Conservation (phyloP, 2,797 vertebrate species). For the Macropus fuliginosus region DNA sequence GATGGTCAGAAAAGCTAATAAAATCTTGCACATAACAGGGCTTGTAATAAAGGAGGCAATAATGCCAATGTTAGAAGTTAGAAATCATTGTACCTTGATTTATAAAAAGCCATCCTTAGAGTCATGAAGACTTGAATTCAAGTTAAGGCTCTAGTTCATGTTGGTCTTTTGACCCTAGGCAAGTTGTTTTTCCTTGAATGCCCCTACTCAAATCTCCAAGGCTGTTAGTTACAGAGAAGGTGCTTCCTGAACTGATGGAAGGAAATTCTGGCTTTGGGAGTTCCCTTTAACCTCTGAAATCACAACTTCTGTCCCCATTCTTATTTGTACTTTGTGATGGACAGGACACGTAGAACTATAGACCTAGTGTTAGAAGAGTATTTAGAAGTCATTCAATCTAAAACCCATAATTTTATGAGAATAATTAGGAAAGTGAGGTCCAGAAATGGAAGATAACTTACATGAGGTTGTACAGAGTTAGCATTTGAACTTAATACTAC, state of each 20-base stretch:
- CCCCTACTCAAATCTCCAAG: background rate
- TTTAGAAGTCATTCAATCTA: background rate
- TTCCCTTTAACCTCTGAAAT: background rate
- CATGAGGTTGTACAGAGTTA: background rate
- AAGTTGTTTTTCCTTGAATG: background rate
- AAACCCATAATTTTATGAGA: background rate
- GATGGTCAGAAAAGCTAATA: background rate
- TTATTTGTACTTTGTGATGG: background rate
- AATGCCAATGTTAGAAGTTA: background rate
- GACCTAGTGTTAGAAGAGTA: background rate
- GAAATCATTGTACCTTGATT: background rate
- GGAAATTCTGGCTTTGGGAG: background rate
- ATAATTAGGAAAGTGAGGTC: background rate
- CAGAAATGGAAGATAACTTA: background rate
- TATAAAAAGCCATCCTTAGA: background rate
- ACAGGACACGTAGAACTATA: background rate
- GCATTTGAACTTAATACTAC: background rate
- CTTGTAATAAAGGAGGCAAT: background rate
- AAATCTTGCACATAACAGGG: background rate
- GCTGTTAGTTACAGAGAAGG: background rate
- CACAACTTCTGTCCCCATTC: background rate
- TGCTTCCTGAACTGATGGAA: background rate
- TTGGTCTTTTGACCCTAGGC: background rate
- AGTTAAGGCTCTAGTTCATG: background rate
- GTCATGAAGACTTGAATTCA: background rate